phyloP scores from a whole-genome alignment of 2,797 vertebrate species.

The Rhinophrynus dorsalis region DNA sequence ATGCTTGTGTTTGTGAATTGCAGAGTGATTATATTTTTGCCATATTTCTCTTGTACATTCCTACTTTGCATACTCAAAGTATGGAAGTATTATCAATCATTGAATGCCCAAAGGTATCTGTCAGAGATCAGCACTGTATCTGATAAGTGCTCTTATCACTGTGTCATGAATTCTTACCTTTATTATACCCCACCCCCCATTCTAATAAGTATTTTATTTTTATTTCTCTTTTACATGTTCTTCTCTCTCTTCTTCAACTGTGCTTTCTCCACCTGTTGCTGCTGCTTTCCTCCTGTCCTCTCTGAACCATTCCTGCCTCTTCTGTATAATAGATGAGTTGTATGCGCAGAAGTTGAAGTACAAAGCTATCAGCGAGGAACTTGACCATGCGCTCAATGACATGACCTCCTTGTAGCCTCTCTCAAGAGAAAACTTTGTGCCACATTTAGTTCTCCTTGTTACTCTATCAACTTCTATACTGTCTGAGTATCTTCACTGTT shows the following conservation, averaged over 20 bases:
- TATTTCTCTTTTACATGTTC: constrained; percentile 56
- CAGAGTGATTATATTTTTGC: too few relatives aligned
- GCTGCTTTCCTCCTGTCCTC: constrained; percentile 58
- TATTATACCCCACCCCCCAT: too few relatives aligned
- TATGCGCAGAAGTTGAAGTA: constrained; percentile 95
- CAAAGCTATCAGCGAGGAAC: constrained; percentile 93
- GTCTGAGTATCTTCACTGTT: neutral
- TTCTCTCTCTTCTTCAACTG: constrained; percentile 53
- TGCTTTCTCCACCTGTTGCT: constrained; percentile 53
- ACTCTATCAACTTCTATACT: neutral
- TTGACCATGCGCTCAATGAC: constrained; percentile 91
- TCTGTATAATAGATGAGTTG: constrained; percentile 78
- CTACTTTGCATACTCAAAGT: too few relatives aligned
- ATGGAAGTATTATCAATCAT: too few relatives aligned
- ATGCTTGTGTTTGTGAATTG: too few relatives aligned
- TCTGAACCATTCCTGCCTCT: constrained; percentile 54
- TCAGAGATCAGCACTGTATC: too few relatives aligned
- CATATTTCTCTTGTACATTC: too few relatives aligned
- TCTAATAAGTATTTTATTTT: constrained; percentile 54
- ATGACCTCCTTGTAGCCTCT: constrained; percentile 84
- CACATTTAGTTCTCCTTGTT: constrained; percentile 36
- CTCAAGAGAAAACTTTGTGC: neutral
- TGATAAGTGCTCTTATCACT: too few relatives aligned
- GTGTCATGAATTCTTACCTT: too few relatives aligned
- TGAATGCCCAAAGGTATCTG: too few relatives aligned